Evolutionary conservation across 2,797 vertebrate genomes (phyloP).

Genomic region (Babyrousa celebensis): DNA sequence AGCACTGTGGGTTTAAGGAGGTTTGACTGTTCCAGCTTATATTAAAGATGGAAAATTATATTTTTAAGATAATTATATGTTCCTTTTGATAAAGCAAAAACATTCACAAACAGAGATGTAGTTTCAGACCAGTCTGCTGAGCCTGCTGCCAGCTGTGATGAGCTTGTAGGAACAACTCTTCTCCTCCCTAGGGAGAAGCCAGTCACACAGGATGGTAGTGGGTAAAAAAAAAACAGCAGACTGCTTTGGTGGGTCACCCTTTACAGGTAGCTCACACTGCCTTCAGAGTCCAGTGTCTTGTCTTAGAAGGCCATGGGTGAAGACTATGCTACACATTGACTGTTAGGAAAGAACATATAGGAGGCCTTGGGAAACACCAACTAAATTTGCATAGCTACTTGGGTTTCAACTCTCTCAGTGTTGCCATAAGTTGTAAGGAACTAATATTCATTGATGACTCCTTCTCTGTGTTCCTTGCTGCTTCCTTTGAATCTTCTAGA

Average conservation of each 20-base stretch:
- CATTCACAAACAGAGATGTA: constrained; percentile 17
- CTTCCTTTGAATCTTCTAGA: not conserved
- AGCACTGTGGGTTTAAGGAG: constrained; percentile 47
- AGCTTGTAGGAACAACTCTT: constrained; percentile 37
- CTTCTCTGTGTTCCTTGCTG: not conserved
- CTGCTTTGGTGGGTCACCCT: not conserved
- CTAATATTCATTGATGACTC: not conserved
- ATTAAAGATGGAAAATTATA: constrained; percentile 63
- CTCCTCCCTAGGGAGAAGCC: not conserved
- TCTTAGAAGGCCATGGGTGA: not conserved
- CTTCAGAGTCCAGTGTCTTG: not conserved
- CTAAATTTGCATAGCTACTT: not conserved
- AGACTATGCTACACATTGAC: rapidly evolving
- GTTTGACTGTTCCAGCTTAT: constrained; percentile 67
- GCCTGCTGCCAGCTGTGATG: not conserved
- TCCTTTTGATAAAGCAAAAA: constrained; percentile 76
- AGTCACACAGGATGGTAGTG: not conserved
- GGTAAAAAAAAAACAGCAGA: constrained; percentile 9
- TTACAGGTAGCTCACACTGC: not conserved
- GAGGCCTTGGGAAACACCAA: not conserved
- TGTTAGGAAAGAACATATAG: not conserved
- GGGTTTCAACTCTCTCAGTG: not conserved
- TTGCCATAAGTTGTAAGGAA: not conserved
- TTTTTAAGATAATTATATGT: constrained; percentile 71
- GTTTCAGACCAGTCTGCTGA: constrained; percentile 22